Evolutionary conservation across 1,140 invertebrate species (phyloP).

Genomic region (Parapsyche elsis): DNA sequence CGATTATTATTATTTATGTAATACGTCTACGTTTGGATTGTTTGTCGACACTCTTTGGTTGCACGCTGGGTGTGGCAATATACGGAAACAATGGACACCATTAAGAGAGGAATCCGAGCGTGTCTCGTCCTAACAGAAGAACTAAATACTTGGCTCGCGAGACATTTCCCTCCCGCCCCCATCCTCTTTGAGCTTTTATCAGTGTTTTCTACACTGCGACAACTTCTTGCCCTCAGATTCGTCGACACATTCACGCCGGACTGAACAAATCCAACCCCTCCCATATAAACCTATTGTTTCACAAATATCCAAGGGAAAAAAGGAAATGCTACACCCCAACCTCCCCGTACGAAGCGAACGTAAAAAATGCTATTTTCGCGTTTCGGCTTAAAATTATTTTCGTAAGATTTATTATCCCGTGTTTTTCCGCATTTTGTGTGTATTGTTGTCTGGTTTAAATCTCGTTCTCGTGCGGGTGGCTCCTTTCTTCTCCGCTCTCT

Average conservation of each 20-base stretch:
- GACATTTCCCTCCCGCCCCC: slow-evolving; percentile 1
- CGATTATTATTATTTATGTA: not conserved
- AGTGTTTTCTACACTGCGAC: slow-evolving; percentile 3
- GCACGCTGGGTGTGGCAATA: not conserved
- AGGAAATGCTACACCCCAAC: not conserved
- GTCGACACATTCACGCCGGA: slow-evolving; percentile 31
- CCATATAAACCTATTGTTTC: slow-evolving; percentile 24
- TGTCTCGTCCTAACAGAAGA: slow-evolving; percentile 7
- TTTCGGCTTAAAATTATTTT: slow-evolving; percentile 12
- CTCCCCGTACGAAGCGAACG: not conserved
- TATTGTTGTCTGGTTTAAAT: slow-evolving; percentile 15
- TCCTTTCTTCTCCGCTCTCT: not conserved
- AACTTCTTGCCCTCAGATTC: slow-evolving; percentile 26
- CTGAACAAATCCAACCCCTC: slow-evolving; percentile 30
- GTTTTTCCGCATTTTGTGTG: not conserved
- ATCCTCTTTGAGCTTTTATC: slow-evolving; percentile 8
- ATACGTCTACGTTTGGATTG: not conserved
- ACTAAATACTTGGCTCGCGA: slow-evolving; percentile 15
- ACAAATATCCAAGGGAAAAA: not conserved
- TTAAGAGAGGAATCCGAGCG: slow-evolving; percentile 20
- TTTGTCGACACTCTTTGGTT: not conserved
- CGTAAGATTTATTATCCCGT: not conserved
- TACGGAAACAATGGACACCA: slow-evolving; percentile 20
- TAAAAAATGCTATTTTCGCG: slow-evolving; percentile 19
- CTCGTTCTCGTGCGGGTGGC: not conserved